Conservation (phyloP, 2,797 vertebrate species). For the Pogoniulus pusillus region DNA sequence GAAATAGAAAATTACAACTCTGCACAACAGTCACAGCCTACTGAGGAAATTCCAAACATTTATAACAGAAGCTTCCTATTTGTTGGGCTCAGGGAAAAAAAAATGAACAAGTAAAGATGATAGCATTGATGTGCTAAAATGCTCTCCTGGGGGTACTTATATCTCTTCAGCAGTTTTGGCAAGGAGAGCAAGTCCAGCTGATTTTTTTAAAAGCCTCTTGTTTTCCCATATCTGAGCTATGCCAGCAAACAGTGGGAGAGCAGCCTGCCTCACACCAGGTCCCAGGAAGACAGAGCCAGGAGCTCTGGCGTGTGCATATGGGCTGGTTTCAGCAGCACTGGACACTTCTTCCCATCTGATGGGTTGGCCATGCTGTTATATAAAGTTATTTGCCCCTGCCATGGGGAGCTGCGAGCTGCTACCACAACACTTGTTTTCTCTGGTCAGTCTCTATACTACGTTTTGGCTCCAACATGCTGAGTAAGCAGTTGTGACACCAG, state of each 20-base stretch:
- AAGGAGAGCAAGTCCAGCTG: not conserved
- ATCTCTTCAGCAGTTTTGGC: not conserved
- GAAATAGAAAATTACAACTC: constrained; percentile 81
- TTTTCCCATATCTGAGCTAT: not conserved
- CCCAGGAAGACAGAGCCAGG: not conserved
- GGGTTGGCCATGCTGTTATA: not conserved
- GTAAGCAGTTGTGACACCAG: not conserved
- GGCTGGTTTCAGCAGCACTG: not conserved
- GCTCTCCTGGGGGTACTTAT: not conserved
- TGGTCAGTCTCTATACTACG: not conserved
- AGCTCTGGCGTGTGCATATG: fast-evolving
- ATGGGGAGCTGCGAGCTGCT: not conserved
- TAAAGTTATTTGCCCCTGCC: not conserved
- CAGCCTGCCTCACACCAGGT: not conserved
- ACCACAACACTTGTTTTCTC: constrained; percentile 57
- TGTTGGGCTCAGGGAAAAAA: not conserved
- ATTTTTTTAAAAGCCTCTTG: not conserved
- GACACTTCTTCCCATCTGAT: too few species aligned
- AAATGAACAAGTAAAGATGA: constrained; percentile 8
- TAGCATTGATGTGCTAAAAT: not conserved
- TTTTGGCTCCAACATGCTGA: constrained; percentile 37
- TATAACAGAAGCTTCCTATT: constrained; percentile 16
- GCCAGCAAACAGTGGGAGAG: not conserved
- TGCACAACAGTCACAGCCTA: constrained; percentile 44
- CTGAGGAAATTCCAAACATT: constrained; percentile 55